Evolutionary conservation across 2,888 invertebrate species (phyloP), one percentile per base, ranked within the genome.

Genomic region (Congeria kusceri): DNA sequence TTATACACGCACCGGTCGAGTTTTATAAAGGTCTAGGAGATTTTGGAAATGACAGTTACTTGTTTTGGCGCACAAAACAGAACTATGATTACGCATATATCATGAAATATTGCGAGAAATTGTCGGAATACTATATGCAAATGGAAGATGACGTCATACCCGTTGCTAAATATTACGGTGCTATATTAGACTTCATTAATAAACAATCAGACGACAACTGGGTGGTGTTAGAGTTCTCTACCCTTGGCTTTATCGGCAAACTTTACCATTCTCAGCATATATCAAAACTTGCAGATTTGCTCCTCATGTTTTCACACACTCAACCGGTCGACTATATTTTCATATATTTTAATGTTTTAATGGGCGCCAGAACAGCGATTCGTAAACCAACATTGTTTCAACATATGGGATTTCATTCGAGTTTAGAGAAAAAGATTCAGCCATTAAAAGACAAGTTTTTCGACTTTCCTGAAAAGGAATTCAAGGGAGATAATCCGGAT

Each of bases 51-150:
- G 84, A 91, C 0, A 84, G 87, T 25, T 86, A 80, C 32, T 91
- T 93, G 0, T 79, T 90, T 61, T 94, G 94, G 94, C 85, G 94
- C 28, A 87, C 93, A 13, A 94, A 94, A 77, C 94, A 94, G 86
- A 93, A 93, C 39, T 84, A 93, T 57, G 94, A 94, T 85, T 94
- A 92, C 84, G 92, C 92, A 0, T 93, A 90, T 76, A 84, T 93
- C 29, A 91, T 93, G 78, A 85, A 89, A 61, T 93, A 92, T 72
- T 84, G 91, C n/a, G 79, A 88, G 20, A 72, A 88, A n/a, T 63
- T 92, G 57, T 92, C 93, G 0, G 82, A 88, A 49, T 93, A 92
- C 77, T 93, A 93, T 79, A 86, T 94, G 79, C 92, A 93, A 44
- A 85, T 93, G 69, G 94, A 94, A 78, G 94, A 94, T 80, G 94